Percentiles rank a stretch among this genome's conserved stretches.
Conservation (phyloP, 2,888 invertebrate genomes). For the Aelia acuminata region DNA sequence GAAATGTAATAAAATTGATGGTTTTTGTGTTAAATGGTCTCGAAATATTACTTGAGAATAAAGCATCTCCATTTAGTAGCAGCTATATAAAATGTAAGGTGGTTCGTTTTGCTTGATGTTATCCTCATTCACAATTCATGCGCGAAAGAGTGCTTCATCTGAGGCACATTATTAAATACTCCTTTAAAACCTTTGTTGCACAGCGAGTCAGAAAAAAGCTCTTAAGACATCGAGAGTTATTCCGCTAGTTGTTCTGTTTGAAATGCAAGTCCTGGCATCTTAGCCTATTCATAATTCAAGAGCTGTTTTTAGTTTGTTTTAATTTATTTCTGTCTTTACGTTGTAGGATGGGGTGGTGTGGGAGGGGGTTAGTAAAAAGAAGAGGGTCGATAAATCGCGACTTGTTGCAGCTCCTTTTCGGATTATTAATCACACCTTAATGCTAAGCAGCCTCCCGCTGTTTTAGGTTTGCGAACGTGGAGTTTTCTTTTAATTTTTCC, state of each 20-base stretch:
- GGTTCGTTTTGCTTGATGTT: too few relatives aligned
- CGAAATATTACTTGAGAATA: too few relatives aligned
- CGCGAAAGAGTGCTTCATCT: background rate
- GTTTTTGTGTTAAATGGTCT: too few relatives aligned
- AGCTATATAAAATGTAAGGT: too few relatives aligned
- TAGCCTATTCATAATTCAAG: conserved; percentile 30
- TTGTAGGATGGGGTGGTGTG: background rate
- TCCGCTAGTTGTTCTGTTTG: background rate
- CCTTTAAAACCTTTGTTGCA: background rate
- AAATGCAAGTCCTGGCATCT: background rate
- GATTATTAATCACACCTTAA: conserved; percentile 25
- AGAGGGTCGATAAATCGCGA: conserved; percentile 36
- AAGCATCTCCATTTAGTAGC: too few relatives aligned
- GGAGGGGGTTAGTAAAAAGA: background rate
- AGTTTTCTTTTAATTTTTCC: background rate
- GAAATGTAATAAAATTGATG: too few relatives aligned
- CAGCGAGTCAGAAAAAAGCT: background rate
- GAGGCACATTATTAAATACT: background rate
- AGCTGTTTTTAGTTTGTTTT: conserved; percentile 35
- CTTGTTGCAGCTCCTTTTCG: conserved; percentile 20
- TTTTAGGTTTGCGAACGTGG: background rate
- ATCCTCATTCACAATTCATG: too few relatives aligned
- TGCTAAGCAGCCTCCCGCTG: background rate
- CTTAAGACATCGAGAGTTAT: background rate
- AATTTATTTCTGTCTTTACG: conserved; percentile 43